phyloP scores from a whole-genome alignment of 1,140 invertebrate species.

The Notospermus geniculatus region DNA sequence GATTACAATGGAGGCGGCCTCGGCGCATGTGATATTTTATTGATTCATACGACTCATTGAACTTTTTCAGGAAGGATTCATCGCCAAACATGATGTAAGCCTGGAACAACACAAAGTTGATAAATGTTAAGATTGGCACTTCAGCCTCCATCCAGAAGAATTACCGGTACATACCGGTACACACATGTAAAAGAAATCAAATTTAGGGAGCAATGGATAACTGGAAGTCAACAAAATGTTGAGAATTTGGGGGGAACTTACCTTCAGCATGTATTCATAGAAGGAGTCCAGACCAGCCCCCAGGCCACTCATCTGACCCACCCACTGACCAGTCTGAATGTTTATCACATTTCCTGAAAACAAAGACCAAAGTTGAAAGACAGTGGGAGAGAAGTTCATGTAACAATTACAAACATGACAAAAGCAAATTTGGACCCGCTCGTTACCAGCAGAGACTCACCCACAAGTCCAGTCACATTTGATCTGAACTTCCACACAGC shows the following conservation, averaged over 20 bases:
- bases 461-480: slow-evolving; percentile 66
- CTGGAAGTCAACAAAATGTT: neutral
- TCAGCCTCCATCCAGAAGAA: slow-evolving; percentile 4
- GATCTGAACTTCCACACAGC: slow-evolving; percentile 63
- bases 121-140: neutral
- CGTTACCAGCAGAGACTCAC: slow-evolving; percentile 49
- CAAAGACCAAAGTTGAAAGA: neutral
- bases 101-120: slow-evolving; percentile 31
- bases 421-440: slow-evolving; percentile 11
- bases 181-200: too few relatives aligned
- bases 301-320: slow-evolving; percentile 64
- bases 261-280: slow-evolving; percentile 70
- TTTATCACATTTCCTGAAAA: slow-evolving; percentile 64
- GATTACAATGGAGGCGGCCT: slow-evolving; percentile 63
- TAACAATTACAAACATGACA: too few relatives aligned
- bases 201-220: too few relatives aligned
- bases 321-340: slow-evolving; percentile 67
- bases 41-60: slow-evolving; percentile 63
- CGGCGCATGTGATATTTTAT: slow-evolving; percentile 66
- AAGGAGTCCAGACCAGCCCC: slow-evolving; percentile 72
- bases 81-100: slow-evolving; percentile 68
- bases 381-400: too few relatives aligned
- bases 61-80: slow-evolving; percentile 62
- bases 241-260: slow-evolving; percentile 22
- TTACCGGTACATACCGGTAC: too few relatives aligned